Evolutionary conservation across 2,797 vertebrate species (phyloP).

Genomic region (Pangasius larnaudii): DNA sequence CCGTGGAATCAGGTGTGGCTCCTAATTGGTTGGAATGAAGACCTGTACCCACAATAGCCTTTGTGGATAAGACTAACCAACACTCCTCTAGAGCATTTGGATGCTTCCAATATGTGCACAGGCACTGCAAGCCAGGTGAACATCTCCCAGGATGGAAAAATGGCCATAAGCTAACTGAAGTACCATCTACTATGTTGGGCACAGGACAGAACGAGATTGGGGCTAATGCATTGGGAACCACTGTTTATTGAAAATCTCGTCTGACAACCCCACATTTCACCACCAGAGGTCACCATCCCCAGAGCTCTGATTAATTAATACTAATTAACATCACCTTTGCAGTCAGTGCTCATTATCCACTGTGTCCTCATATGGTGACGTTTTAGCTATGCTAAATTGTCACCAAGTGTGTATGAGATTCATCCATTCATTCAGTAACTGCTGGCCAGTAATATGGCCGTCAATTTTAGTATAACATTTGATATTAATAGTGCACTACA

Average conservation of each 20-base stretch:
- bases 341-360: background rate
- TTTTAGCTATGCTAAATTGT: background rate
- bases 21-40: background rate
- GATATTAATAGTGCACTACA: background rate
- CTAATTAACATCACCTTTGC: background rate
- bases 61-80: background rate
- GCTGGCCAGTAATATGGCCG: background rate
- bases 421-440: background rate
- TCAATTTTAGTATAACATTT: background rate
- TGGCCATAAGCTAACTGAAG: background rate
- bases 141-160: background rate
- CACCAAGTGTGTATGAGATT: background rate
- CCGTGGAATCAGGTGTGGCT: background rate
- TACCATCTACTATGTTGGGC: no score
- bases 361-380: background rate
- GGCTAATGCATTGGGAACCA: background rate
- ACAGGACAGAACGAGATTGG: background rate
- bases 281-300: background rate
- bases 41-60: background rate
- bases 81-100: background rate
- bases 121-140: background rate
- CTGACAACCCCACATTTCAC: background rate
- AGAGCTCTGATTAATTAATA: background rate
- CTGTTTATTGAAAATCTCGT: background rate
- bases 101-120: background rate